Evolutionary conservation across 2,113 vertebrate genomes (phyloP), one percentile per base, ranked within the genome.

Genomic region (Cariama cristata): DNA sequence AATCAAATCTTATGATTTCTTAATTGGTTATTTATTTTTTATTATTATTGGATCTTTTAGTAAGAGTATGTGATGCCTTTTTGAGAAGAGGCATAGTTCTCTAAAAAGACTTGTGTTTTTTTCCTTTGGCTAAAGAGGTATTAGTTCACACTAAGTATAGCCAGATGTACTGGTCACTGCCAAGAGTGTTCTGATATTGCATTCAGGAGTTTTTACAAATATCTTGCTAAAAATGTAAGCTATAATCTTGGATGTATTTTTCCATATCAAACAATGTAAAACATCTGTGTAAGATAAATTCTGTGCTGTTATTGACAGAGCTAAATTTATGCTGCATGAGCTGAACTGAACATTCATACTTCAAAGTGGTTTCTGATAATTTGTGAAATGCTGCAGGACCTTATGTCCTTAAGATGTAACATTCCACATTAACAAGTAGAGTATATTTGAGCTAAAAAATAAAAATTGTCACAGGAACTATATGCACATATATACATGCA

Each of bases 401-500:
- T 42, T 12, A 26, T 72, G 47, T 49, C 33, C 45, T 84, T 8
- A 58, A 84, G 12, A 27, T 80, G 6, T 22, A n/a, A 16, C 16
- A 80, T 64, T 69, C 14, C 14, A 8, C 40, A 4, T 33, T 3
- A 47, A 63, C 14, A 19, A 42, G 22, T 63, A 56, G 3, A 24
- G 26, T 15, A 9, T 27, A 12, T 71, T 84, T 53, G 35, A 71
- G 32, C 28, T 74, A 6, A 60, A 76, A 24, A 68, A 23, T 14
- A 38, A 14, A 60, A 74, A 14, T 18, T 9, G 23, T 56, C 35
- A 38, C 14, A 38, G 72, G 44, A 72, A 0, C 4, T 45, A 0
- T 14, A 12, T 47, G 24, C 2, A 0, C 13, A 3, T 50, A 35
- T n/a, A 26, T 15, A 40, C 7, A 1, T 8, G 22, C 9, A 24